Conservation (phyloP, 2,888 invertebrate genomes). For the Chymomyza caudatula region DNA sequence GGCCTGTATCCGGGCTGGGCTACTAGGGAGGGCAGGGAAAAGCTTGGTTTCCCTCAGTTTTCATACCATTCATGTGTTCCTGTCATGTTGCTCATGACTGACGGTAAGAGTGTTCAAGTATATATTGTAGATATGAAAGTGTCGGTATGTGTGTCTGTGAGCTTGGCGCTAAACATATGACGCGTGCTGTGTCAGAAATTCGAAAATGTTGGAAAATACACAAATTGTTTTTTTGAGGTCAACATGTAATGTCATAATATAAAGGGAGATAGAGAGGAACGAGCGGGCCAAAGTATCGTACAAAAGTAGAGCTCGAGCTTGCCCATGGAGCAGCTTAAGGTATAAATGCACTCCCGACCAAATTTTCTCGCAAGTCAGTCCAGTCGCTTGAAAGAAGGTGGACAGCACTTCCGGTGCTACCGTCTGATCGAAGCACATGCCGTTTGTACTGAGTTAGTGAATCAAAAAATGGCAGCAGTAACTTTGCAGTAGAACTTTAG, state of each 20-base stretch:
- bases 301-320: too few species aligned
- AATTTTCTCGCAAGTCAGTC: too few species aligned
- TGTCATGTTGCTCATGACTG: constrained; percentile 26
- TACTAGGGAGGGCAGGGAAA: constrained; percentile 1
- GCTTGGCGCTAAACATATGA: constrained; percentile 34
- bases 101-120: not conserved
- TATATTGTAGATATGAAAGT: not conserved
- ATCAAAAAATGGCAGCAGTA: too few species aligned
- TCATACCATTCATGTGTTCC: constrained; percentile 28
- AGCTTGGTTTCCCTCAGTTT: not conserved
- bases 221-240: constrained; percentile 3
- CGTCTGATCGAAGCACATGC: too few species aligned
- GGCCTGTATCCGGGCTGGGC: constrained; percentile 2
- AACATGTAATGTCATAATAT: constrained; percentile 5
- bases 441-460: too few species aligned
- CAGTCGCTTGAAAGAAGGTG: too few species aligned
- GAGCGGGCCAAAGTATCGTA: too few species aligned
- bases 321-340: too few species aligned
- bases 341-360: too few species aligned
- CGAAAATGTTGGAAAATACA: constrained; percentile 7
- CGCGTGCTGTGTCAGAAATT: constrained; percentile 35
- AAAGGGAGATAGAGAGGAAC: not conserved
- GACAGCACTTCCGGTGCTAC: too few species aligned
- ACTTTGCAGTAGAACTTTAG: too few species aligned
- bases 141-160: not conserved